Evolutionary conservation across 2,888 invertebrate species (phyloP).

Genomic region (Cheilosia impressa): DNA sequence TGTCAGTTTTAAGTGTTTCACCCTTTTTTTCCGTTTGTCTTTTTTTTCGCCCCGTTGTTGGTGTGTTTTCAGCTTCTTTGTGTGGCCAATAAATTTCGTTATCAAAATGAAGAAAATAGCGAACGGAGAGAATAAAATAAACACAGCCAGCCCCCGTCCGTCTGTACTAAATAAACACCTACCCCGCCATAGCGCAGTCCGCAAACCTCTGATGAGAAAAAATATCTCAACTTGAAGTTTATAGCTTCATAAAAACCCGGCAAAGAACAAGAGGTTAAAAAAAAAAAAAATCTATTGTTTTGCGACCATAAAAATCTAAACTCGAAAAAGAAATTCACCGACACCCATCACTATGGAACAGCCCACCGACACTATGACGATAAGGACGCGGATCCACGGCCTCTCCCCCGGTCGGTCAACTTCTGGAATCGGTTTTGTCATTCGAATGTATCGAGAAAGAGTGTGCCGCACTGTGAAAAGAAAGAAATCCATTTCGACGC

Average conservation of each 20-base stretch:
- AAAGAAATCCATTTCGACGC: slow-evolving; percentile 49
- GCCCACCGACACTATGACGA: slow-evolving; percentile 1
- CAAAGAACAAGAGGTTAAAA: slow-evolving; percentile 68
- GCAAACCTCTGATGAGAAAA: slow-evolving; percentile 57
- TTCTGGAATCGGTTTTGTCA: slow-evolving; percentile 41
- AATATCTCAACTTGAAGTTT: slow-evolving; percentile 69
- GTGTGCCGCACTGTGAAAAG: slow-evolving; percentile 12
- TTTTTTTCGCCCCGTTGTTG: not conserved
- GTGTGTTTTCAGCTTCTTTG: slow-evolving; percentile 30
- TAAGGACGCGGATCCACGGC: not conserved
- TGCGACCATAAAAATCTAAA: slow-evolving; percentile 68
- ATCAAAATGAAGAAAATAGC: slow-evolving; percentile 57
- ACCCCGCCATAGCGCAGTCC: slow-evolving; percentile 32
- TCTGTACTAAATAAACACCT: slow-evolving; percentile 72
- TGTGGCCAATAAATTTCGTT: slow-evolving; percentile 66
- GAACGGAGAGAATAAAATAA: slow-evolving; percentile 33
- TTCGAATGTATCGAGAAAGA: slow-evolving; percentile 19
- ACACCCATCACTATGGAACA: slow-evolving; percentile 1
- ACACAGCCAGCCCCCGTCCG: slow-evolving; percentile 29
- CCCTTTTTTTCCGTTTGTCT: slow-evolving; percentile 41
- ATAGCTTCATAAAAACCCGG: slow-evolving; percentile 67
- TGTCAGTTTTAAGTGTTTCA: slow-evolving; percentile 75
- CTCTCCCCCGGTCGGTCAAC: slow-evolving; percentile 28
- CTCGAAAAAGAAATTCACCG: slow-evolving; percentile 57
- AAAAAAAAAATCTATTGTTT: slow-evolving; percentile 73